These are phyloP conservation scores for Dipodomys merriami DNA, from an alignment of 2,113 vertebrate genomes.

Conservation along the genomic window DNA sequence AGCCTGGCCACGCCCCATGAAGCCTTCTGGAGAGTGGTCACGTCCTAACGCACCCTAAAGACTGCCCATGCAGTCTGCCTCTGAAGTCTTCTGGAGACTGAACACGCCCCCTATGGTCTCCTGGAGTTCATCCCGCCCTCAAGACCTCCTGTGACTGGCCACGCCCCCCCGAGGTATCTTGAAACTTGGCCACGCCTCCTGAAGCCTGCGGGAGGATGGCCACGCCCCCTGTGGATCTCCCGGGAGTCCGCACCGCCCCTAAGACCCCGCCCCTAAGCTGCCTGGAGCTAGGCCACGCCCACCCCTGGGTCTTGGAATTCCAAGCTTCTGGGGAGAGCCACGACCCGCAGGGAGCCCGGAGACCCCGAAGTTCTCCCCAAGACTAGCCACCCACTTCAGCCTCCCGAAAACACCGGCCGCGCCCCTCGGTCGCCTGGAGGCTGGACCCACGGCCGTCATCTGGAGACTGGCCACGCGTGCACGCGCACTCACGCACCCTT, in stretches of 20 bases:
- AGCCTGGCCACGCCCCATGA: no score
- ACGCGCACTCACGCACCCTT: neutral
- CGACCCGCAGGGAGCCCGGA: neutral
- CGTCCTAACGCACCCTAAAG: no score
- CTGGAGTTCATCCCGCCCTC: neutral
- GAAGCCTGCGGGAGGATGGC: neutral
- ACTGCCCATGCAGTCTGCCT: no score
- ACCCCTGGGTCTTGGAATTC: neutral
- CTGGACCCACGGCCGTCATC: conserved; percentile 47
- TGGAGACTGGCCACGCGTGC: neutral
- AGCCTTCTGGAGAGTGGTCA: no score
- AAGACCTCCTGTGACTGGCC: neutral
- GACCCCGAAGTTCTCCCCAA: neutral
- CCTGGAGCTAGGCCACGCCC: no score
- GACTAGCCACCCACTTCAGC: neutral
- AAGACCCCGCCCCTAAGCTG: no score
- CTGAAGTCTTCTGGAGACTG: neutral
- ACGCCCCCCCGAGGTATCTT: neutral
- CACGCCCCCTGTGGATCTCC: neutral
- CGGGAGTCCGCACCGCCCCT: no score
- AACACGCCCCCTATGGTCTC: neutral
- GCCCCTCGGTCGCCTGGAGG: conserved; percentile 50
- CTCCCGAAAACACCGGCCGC: neutral
- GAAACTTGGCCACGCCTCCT: neutral
- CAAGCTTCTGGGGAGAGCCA: neutral